Base-by-base conservation (phyloP, 2,888 invertebrate species). In the Onthophagus sagittarius region DNA sequence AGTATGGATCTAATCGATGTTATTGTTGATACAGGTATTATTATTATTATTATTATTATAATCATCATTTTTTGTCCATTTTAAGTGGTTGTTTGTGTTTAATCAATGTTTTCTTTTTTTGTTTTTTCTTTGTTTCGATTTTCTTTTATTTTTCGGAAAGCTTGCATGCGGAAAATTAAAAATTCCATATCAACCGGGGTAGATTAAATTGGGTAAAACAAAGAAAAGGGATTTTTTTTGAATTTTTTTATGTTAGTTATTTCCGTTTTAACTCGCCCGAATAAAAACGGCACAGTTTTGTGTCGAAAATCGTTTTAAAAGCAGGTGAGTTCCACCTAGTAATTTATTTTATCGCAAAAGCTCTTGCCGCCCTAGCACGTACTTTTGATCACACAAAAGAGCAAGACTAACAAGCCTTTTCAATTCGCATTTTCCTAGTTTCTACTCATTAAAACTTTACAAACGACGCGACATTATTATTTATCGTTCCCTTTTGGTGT, bases 1-100 rank as follows among this genome's bases (percentile, higher is more conserved):
- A 96, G 96, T 88, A 97, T 98, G 95, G 97, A 98, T 88, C 94
- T 98, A 88, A 96, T 97, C 87, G 97, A 97, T 88, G 96, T 97
- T 86, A 95, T 97, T 86, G 96, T 96, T 81, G 96, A 97, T 87
- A 96, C 96, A 90, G 96, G 96, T 96, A 90, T 65, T 67, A 62
- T 15, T 39, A 69, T 67, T 53, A n/a, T n/a, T n/a, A n/a, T n/a
- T n/a, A n/a, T n/a, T n/a, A n/a, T n/a, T n/a, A n/a, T n/a, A n/a
- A n/a, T n/a, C n/a, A n/a, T n/a, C n/a, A n/a, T n/a, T 62, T 23
- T 62, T 69, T 15, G 67, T 67, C 62, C 65, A 14, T 70, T 69
- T 23, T 65, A 15, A 71, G 15, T 72, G 31, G 13, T 64, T 13
- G 67, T 67, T n/a, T 67, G n/a, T 67, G 67, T 67, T 15, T 1